Conservation (phyloP, 2,888 invertebrate species). For the Sarcophaga rosellei region DNA sequence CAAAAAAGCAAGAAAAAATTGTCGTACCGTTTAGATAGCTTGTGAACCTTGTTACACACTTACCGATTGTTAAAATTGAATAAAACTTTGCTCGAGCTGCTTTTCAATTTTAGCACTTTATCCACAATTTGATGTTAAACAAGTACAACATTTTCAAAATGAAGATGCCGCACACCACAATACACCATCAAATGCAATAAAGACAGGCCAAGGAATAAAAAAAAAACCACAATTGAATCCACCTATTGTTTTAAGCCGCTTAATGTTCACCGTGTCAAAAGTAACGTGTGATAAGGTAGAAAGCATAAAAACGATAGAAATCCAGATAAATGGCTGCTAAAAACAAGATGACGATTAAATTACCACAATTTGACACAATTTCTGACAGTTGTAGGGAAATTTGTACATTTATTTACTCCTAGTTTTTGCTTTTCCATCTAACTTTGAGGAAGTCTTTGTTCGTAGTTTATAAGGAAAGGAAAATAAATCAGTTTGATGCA, state of each 20-base stretch:
- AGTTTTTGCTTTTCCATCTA: no score
- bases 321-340: no score
- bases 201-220: conserved; percentile 12
- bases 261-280: conserved; percentile 24
- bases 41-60: conserved; percentile 24
- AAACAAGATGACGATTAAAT: no score
- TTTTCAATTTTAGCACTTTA: conserved; percentile 47
- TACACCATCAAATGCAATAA: neutral
- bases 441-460: no score
- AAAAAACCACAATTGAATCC: neutral
- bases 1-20: conserved; percentile 11
- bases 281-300: neutral
- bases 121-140: conserved; percentile 33
- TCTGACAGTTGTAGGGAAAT: no score
- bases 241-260: conserved; percentile 42
- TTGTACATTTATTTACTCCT: no score
- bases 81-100: conserved; percentile 56
- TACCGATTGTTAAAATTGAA: conserved; percentile 54
- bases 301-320: neutral
- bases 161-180: neutral
- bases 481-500: no score
- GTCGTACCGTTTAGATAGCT: conserved; percentile 17
- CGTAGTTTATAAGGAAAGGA: no score
- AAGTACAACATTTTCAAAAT: conserved; percentile 11
- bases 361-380: no score